Percentiles rank a stretch among this genome's conserved stretches.
These are phyloP conservation scores for Hirudinaria manillensis DNA, from an alignment of 2,888 invertebrate species.

Conservation along the genomic window DNA sequence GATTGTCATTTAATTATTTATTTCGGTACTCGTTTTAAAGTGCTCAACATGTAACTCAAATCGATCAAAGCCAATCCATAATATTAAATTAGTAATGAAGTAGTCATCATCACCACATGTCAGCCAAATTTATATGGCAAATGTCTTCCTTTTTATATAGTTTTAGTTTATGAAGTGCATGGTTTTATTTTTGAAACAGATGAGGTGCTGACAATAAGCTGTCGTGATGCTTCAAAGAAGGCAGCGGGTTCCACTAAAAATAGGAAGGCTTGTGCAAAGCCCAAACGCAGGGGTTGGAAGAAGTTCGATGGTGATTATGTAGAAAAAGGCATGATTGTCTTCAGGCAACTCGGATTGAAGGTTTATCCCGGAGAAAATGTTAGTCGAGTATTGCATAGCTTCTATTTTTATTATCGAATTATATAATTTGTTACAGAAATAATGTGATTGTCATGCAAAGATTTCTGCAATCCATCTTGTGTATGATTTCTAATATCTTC, in stretches of 20 bases:
- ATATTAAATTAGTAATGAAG: no score
- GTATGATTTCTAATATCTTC: neutral
- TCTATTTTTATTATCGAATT: neutral
- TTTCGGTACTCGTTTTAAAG: no score
- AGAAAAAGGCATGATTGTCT: constrained; percentile 47
- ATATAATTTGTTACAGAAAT: neutral
- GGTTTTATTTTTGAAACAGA: no score
- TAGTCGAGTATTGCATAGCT: constrained; percentile 34
- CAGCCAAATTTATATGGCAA: no score
- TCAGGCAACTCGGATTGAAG: constrained; percentile 46
- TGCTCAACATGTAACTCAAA: no score
- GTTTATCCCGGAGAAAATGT: constrained; percentile 54
- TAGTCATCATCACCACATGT: no score
- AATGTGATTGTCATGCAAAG: neutral
- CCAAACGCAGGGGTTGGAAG: constrained; percentile 45
- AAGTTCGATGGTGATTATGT: constrained; percentile 49
- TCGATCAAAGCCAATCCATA: no score
- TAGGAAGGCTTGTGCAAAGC: constrained; percentile 41
- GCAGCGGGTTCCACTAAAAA: constrained; percentile 43
- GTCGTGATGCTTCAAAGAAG: constrained; percentile 42
- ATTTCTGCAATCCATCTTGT: no score
- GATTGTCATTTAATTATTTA: no score
- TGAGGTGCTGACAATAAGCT: neutral
- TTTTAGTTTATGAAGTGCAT: no score
- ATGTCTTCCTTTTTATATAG: no score